phyloP scores from a whole-genome alignment of 1,140 invertebrate genomes.

The Hyposmocoma kahamanoa region DNA sequence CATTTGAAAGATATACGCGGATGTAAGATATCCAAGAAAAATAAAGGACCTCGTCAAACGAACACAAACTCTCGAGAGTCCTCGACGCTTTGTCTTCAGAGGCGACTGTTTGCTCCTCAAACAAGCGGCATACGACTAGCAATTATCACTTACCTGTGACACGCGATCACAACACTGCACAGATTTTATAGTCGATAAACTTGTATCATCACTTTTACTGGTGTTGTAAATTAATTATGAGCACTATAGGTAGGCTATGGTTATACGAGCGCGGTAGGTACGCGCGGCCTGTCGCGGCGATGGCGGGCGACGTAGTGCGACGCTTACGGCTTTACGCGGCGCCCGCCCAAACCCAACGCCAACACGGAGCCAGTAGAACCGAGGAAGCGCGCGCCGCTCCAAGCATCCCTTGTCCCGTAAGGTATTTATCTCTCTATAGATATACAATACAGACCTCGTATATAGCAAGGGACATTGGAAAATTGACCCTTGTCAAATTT shows the following conservation, averaged over 20 bases:
- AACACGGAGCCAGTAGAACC: slow-evolving; percentile 1
- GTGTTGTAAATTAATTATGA: slow-evolving; percentile 62
- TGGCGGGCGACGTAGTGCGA: slow-evolving; percentile 47
- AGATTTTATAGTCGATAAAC: slow-evolving; percentile 68
- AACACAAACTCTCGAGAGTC: too few relatives aligned
- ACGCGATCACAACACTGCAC: slow-evolving; percentile 65
- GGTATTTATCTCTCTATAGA: background rate
- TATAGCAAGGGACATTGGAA: slow-evolving; percentile 16
- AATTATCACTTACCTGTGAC: slow-evolving; percentile 71
- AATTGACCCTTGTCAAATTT: slow-evolving; percentile 25
- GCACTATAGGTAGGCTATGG: slow-evolving; percentile 41
- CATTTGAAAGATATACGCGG: too few relatives aligned
- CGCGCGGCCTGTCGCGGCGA: slow-evolving; percentile 54
- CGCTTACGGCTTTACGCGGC: slow-evolving; percentile 27
- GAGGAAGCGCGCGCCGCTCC: slow-evolving; percentile 48
- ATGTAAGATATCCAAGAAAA: too few relatives aligned
- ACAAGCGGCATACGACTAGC: slow-evolving; percentile 46
- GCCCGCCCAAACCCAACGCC: slow-evolving; percentile 34
- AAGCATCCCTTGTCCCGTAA: slow-evolving; percentile 30
- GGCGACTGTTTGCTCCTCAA: slow-evolving; percentile 35
- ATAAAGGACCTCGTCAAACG: too few relatives aligned
- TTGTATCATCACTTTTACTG: slow-evolving; percentile 68
- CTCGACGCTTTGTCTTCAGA: slow-evolving; percentile 48
- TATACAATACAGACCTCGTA: too few relatives aligned
- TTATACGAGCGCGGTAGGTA: slow-evolving; percentile 25